Base-by-base conservation (phyloP, 2,888 invertebrate species). In the Drosophila sordidapex region DNA sequence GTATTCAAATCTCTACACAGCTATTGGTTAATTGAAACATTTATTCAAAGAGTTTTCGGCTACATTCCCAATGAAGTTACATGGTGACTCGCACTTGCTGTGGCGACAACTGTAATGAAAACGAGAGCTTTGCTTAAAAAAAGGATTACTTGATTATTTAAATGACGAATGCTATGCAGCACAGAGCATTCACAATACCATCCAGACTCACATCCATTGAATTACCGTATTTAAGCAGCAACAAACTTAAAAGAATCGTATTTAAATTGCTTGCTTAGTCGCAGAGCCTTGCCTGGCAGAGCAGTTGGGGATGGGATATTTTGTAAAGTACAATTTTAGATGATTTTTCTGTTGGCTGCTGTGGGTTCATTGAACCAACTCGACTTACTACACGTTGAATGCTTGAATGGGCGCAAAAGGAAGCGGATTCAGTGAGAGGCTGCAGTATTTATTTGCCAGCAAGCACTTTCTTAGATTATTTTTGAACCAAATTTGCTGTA, bases 391-490 rank as follows among this genome's bases (percentile, higher is more conserved):
- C 13, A 40, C 38, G 40, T 18, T 69, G 31, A 70, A 70, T 51
- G 43, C 58, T 48, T 56, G 56, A 53, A 71, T 63, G 71, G 71
- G 71, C 59, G 29, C 27, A 21, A 58, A 71, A 49, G 40, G 60
- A 51, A 40, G 58, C 33, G 40, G 49, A 74, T 60, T 65, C 60
- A 40, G 54, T 43, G 73, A 36, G 27, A 46, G 10, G 13, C 67
- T 74, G 57, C n/a, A 61, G 49, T 71, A 25, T 71, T 31, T 66
- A 35, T 35, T 25, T 53, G 43, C 29, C 56, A 8, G 56, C 52
- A 66, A 81, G 78, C 79, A 78, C 78, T 82, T 82, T 73, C 61
- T 61, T 51, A 78, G 68, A 78, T 82, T 81, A 78, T 78, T 66
- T 81, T 70, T 33, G 49, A 70, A 38, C 31, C 46, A 61, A 81